Evolutionary conservation across 2,797 vertebrate species (phyloP), one percentile per base, ranked within the genome.

Genomic region (Sebastolobus alascanus): DNA sequence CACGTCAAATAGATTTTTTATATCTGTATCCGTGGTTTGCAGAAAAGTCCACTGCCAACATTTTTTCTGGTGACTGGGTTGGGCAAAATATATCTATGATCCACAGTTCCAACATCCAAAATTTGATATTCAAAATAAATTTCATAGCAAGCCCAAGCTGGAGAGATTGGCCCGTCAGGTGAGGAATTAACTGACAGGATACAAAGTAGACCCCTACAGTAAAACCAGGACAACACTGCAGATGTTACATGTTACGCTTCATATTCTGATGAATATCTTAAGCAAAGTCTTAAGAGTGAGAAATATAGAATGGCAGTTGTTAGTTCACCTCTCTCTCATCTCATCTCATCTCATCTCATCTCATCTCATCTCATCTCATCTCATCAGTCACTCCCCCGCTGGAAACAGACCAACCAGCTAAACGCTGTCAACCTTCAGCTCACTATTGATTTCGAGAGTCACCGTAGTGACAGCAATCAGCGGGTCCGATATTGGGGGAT

Each of bases 361-460:
- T 20, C 43, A 14, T 46, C 43, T 46, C 40, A 14, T 6, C 13
- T 43, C 31, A 18, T 70, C 69, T 65, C 70, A 8, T 61, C 72
- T 82, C 63, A 75, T 83, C 73, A 75, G 61, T 70, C 64, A 55
- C 40, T 76, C 63, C 25, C 1, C 52, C 8, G 68, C 65, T 88
- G 70, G 56, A 85, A 80, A 75, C 68, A 55, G 61, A 73, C 64
- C 79, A 76, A 75, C 60, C 38, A 29, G 64, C 68, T 66, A 71
- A 79, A 84, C 3, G 58, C 46, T 55, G 37, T 52, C 67, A 77
- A 73, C 55, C 68, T 73, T 64, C 40, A 18, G 58, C 68, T 75
- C 59, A 27, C 66, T 46, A 54, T 54, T 27, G 59, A 65, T 73
- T 56, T 27, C 18, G 6, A 66, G 43, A 60, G 37, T 50, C 64